Evolutionary conservation across 2,797 vertebrate genomes (phyloP).

Genomic region (Sebastiscus tertius): DNA sequence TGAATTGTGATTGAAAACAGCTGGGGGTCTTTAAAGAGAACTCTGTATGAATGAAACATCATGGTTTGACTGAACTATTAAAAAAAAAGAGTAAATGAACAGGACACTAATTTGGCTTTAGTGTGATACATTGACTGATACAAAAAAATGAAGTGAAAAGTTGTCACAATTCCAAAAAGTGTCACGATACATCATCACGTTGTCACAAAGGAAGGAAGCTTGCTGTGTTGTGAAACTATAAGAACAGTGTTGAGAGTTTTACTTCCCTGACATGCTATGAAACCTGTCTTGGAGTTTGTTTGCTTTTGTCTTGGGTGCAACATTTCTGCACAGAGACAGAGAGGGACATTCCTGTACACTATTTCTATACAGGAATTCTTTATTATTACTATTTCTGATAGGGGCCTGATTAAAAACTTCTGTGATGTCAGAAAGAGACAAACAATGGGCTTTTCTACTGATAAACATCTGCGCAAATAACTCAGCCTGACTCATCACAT

Average conservation of each 20-base stretch:
- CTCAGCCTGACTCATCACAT: neutral
- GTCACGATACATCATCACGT: neutral
- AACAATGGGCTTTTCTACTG: neutral
- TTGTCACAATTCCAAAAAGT: neutral
- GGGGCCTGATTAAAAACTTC: neutral
- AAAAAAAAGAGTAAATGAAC: neutral
- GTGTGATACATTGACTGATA: neutral
- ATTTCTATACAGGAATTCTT: neutral
- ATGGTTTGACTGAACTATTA: neutral
- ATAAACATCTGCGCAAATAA: neutral
- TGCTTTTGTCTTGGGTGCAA: neutral
- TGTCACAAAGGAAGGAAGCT: neutral
- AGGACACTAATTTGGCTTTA: neutral
- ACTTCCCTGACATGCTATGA: neutral
- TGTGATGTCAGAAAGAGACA: neutral
- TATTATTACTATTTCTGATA: neutral
- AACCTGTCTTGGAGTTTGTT: neutral
- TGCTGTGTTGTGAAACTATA: neutral
- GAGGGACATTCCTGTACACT: neutral
- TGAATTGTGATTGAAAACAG: neutral
- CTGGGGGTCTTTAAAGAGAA: neutral
- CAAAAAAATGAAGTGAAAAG: neutral
- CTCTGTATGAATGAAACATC: neutral
- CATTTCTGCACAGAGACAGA: no score
- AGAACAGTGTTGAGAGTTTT: neutral